Evolutionary conservation across 2,797 vertebrate genomes (phyloP).

Genomic region (Synanceia verrucosa): DNA sequence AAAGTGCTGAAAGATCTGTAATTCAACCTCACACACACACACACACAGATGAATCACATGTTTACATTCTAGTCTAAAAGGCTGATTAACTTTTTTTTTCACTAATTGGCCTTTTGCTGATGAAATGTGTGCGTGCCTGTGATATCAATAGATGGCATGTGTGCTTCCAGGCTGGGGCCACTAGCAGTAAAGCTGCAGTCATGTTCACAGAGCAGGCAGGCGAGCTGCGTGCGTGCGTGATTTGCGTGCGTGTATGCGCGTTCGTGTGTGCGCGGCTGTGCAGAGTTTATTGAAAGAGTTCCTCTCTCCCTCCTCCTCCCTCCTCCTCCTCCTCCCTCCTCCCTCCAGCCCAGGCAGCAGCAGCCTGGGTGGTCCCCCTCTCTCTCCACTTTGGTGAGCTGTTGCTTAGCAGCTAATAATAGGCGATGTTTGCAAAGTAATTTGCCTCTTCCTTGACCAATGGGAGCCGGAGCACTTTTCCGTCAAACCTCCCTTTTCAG

Average conservation of each 20-base stretch:
- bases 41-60: conserved; percentile 5
- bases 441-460: conserved; percentile 94
- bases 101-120: conserved; percentile 20
- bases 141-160: conserved; percentile 77
- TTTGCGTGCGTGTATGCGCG: too few relatives aligned
- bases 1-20: conserved; percentile 55
- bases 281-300: conserved; percentile 85
- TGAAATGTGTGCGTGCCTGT: conserved; percentile 50
- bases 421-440: conserved; percentile 94
- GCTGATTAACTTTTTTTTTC: not conserved
- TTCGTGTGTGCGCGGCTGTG: conserved; percentile 47
- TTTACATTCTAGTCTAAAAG: conserved; percentile 47
- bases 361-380: conserved; percentile 90
- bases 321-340: conserved; percentile 6
- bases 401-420: conserved; percentile 97
- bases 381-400: conserved; percentile 91
- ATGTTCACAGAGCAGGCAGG: conserved; percentile 55
- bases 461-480: conserved; percentile 89
- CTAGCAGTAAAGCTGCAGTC: conserved; percentile 66
- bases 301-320: conserved; percentile 55
- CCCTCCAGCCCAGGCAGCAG: conserved; percentile 73
- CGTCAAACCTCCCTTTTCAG: conserved; percentile 91
- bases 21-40: conserved; percentile 23
- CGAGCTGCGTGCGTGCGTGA: conserved; percentile 20
- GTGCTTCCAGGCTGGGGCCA: conserved; percentile 56